Evolutionary conservation across 2,113 vertebrate species (phyloP), one percentile per base, ranked within the genome.

Genomic region (Suncus etruscus): DNA sequence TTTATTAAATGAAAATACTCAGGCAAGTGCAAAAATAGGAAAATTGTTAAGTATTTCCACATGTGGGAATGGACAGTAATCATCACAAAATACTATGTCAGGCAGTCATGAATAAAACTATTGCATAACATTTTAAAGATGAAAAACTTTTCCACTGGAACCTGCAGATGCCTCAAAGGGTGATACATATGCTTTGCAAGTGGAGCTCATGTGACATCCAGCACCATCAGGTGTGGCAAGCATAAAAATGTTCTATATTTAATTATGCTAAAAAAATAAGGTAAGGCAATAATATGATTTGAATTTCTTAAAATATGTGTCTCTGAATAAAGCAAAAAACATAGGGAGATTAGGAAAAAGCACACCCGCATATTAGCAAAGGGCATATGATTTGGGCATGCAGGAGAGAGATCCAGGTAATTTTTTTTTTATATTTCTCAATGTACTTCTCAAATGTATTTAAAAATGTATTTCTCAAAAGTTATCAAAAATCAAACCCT

Each of bases 391-490:
- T 39, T 39, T 50, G 32, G 50, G 54, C 51, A 66, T 65, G 9
- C 22, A 80, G 75, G 12, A 85, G 8, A 74, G 72, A 8, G 70
- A 82, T 76, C 39, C 31, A 61, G 18, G 12, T 61, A 18, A 80
- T 85, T 75, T 86, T 51, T 81, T 85, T 75, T 86, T 51, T 81
- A 81, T 86, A 50, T 70, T 93, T 73, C 61, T 75, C n/a, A 91
- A 74, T 91, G 74, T 39, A 39, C 39, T 39, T 39, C 39, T 39
- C 10, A 54, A 10, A 14, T 54, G 12, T 54, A 15, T 54, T 54
- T 54, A 14, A 54, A 54, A 54, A 54, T 54, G 10, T 54, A 54
- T 54, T 54, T 12, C 10, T 10, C 51, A 58, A 61, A 61, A 39
- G 3, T 39, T 39, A 39, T 39, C 39, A 39, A 39, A 39, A 39